phyloP scores from a whole-genome alignment of 2,888 invertebrate species.

The Habrosyne pyritoides region DNA sequence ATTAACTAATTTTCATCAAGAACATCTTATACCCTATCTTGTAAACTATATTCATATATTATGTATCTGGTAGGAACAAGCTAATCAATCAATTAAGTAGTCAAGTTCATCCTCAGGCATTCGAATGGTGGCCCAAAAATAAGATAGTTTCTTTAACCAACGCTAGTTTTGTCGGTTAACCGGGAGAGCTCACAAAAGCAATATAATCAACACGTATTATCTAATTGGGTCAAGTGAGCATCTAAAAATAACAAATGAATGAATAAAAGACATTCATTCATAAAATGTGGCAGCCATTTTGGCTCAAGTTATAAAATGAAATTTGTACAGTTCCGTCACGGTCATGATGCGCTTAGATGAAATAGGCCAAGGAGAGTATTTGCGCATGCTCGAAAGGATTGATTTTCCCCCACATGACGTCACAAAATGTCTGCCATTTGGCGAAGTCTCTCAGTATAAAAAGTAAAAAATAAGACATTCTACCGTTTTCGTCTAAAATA shows the following conservation, averaged over 20 bases:
- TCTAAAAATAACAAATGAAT: slow-evolving; percentile 73
- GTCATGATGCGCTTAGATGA: slow-evolving; percentile 48
- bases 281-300: slow-evolving; percentile 66
- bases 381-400: slow-evolving; percentile 72
- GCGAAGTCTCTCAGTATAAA: slow-evolving; percentile 65
- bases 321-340: slow-evolving; percentile 51
- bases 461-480: slow-evolving; percentile 60
- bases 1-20: no score
- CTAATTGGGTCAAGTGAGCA: slow-evolving; percentile 23
- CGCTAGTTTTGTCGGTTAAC: no score
- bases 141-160: no score
- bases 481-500: slow-evolving; percentile 47
- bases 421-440: slow-evolving; percentile 74
- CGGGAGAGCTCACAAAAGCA: no score
- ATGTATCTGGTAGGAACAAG: no score
- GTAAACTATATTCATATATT: no score
- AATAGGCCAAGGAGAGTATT: slow-evolving; percentile 72
- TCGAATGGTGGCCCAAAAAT: no score
- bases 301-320: slow-evolving; percentile 52
- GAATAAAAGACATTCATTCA: slow-evolving; percentile 69
- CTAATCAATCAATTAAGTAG: no score
- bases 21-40: no score
- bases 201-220: not conserved
- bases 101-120: no score
- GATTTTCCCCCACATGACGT: slow-evolving; percentile 74